Conservation (phyloP, 2,888 invertebrate genomes). For the Tachina lurida region DNA sequence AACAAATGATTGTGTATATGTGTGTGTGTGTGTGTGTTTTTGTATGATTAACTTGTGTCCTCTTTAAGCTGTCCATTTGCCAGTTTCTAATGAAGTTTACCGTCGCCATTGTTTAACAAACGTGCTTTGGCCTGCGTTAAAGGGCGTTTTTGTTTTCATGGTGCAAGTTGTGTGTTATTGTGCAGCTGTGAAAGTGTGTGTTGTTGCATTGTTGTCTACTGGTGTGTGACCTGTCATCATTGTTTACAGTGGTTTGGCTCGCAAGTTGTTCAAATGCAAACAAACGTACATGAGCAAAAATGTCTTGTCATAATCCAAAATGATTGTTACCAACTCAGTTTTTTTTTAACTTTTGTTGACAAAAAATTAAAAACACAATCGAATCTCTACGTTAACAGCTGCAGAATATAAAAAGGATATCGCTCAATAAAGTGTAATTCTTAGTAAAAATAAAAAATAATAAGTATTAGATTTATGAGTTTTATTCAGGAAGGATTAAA, state of each 20-base stretch:
- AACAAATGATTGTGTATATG: slow-evolving; percentile 2
- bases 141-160: slow-evolving; percentile 74
- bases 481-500: too few species aligned
- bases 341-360: not conserved
- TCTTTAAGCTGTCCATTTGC: slow-evolving; percentile 63
- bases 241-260: slow-evolving; percentile 73
- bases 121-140: slow-evolving; percentile 80
- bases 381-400: not conserved
- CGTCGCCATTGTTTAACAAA: slow-evolving; percentile 81
- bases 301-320: slow-evolving; percentile 21
- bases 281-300: slow-evolving; percentile 37
- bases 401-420: not conserved
- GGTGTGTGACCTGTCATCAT: slow-evolving; percentile 73
- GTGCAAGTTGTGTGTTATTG: not conserved
- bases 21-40: slow-evolving; percentile 4
- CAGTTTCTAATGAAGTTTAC: slow-evolving; percentile 80
- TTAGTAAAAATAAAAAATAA: not conserved
- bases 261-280: slow-evolving; percentile 61
- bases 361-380: not conserved
- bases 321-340: slow-evolving; percentile 6
- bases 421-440: too few species aligned
- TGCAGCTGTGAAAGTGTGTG: slow-evolving; percentile 10
- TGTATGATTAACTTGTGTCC: slow-evolving; percentile 59
- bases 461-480: not conserved
- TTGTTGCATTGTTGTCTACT: slow-evolving; percentile 33